These are phyloP conservation scores for Kryptopterus vitreolus DNA, from an alignment of 2,797 vertebrate genomes.

Conservation along the genomic window DNA sequence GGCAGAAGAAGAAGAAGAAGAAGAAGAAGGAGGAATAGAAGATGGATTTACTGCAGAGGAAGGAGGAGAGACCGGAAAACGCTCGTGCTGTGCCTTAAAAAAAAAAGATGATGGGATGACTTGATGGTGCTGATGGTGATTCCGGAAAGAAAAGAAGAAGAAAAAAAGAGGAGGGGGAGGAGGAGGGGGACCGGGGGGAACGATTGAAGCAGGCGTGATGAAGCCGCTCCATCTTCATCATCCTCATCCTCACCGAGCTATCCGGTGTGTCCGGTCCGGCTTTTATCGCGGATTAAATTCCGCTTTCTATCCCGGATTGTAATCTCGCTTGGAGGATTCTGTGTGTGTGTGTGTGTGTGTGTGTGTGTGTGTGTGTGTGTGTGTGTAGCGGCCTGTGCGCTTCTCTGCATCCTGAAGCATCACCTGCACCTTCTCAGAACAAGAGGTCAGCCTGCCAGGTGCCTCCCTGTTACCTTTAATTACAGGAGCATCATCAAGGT, in stretches of 20 bases:
- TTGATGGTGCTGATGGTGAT: neutral
- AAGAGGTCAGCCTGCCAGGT: neutral
- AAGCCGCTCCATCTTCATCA: constrained; percentile 17
- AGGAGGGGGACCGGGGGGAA: no score
- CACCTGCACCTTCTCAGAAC: neutral
- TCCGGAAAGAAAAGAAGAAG: neutral
- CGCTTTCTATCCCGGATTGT: neutral
- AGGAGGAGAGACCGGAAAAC: neutral
- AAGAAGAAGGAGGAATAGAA: no score
- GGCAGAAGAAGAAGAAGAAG: neutral
- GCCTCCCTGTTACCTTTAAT: neutral
- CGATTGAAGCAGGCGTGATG: neutral
- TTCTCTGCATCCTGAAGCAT: neutral
- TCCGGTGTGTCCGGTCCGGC: neutral
- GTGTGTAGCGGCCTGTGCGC: neutral
- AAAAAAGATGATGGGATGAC: constrained; percentile 16
- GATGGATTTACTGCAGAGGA: neutral
- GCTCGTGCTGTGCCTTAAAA: neutral
- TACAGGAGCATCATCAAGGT: neutral
- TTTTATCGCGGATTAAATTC: neutral
- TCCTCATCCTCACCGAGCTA: neutral
- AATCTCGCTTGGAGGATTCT: neutral
- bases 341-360: neutral
- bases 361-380: neutral
- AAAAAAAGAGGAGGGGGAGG: no score